These are phyloP conservation scores for Sphaerophoria taeniata DNA, from an alignment of 2,888 invertebrate genomes.

Conservation along the genomic window DNA sequence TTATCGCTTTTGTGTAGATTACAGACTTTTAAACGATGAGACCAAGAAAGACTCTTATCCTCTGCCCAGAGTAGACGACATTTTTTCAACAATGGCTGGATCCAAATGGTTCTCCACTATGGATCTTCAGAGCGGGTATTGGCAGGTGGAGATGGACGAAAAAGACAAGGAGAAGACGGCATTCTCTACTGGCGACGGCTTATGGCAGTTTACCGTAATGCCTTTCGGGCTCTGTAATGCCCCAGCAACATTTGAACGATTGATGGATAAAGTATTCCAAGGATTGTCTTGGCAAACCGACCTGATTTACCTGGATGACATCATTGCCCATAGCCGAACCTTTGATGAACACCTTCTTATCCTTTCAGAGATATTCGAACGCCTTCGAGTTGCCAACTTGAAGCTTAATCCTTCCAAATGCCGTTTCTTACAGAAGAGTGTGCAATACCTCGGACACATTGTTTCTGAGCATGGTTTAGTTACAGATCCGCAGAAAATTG, in stretches of 20 bases:
- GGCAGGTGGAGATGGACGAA: slow-evolving; percentile 5
- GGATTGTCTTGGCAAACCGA: slow-evolving; percentile 63
- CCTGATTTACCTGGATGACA: slow-evolving; percentile 74
- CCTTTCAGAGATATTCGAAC: no score
- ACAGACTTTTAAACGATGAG: slow-evolving; percentile 19
- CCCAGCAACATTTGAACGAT: slow-evolving; percentile 61
- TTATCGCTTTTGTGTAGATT: slow-evolving; percentile 20
- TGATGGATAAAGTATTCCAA: slow-evolving; percentile 62
- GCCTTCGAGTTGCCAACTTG: no score
- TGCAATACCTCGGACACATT: no score
- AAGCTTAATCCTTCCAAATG: no score
- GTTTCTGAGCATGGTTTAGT: no score
- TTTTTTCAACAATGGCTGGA: slow-evolving; percentile 68
- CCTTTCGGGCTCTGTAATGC: no score
- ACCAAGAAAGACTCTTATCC: slow-evolving; percentile 28
- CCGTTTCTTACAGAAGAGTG: no score
- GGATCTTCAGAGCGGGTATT: slow-evolving; percentile 68
- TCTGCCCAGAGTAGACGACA: slow-evolving; percentile 59
- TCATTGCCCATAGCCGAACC: slow-evolving; percentile 35
- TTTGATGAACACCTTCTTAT: no score
- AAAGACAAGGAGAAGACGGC: slow-evolving; percentile 75
- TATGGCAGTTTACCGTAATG: slow-evolving; percentile 75
- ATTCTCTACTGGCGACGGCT: slow-evolving; percentile 70
- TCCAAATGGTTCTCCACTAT: slow-evolving; percentile 73
- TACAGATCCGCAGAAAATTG: no score